Evolutionary conservation across 92 coral and sea anemone genomes (phyloP), one percentile per base, ranked within the genome.

Genomic region (Isaurus tuberculatus): DNA sequence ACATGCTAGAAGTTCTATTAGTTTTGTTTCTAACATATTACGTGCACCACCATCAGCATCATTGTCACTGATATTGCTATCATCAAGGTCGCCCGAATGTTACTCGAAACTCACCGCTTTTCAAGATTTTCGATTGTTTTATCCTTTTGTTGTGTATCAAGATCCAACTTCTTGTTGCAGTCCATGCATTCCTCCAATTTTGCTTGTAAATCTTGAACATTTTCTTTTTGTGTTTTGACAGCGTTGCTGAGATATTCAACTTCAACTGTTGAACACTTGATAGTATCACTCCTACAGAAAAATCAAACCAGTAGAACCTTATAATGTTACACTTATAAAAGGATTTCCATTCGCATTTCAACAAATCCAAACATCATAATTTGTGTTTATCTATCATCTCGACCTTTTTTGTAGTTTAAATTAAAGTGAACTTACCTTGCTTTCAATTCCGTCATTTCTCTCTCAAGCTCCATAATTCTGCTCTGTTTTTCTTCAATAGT

Each of bases 401-500:
- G 4, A 6, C 25, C 10, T n/a, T n/a, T 1, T 7, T 67, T 0
- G 2, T 31, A 0, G 16, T 8, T 22, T 30, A 5, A 7, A 5
- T 20, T 44, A 69, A 69, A 34, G n/a, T 30, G 2, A 30, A 44
- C 81, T 10, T 55, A 77, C 82, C 58, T 58, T 48, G 20, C 28
- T 33, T 77, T 67, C 6, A 77, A 33, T 20, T 77, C 82, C 23
- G 23, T 77, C 15, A 61, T 63, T 17, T 77, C 70, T 58, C 28
- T 65, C 67, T 92, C 93, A 71, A 93, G 81, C 36, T 90, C 86
- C n/a, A 82, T 78, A 19, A 95, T 89, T 63, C 92, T 89, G 44
- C 72, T 77, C 72, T 95, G 94, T 83, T 93, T 95, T 65, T 88
- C 95, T 73, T 95, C 86, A 61, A 94, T 34, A 16, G 92, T 53